phyloP scores from a whole-genome alignment of 2,113 vertebrate genomes.

The Litocranius walleri region DNA sequence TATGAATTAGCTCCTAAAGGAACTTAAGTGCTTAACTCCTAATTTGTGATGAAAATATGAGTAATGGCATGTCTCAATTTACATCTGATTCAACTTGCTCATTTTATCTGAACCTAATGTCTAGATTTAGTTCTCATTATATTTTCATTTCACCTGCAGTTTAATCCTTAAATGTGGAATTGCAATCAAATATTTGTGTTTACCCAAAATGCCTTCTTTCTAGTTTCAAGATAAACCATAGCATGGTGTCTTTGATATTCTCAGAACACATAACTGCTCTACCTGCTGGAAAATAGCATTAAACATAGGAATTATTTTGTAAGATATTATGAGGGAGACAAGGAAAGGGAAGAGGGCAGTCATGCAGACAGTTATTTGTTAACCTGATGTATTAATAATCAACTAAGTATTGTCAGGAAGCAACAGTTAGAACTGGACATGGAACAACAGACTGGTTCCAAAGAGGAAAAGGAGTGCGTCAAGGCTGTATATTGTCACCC shows the following conservation, averaged over 20 bases:
- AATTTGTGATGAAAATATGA: constrained; percentile 26
- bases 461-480: too few species aligned
- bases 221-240: background rate
- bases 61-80: background rate
- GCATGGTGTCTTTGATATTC: background rate
- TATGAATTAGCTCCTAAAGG: constrained; percentile 35
- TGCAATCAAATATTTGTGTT: background rate
- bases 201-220: constrained; percentile 21
- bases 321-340: background rate
- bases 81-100: constrained; percentile 9
- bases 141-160: background rate
- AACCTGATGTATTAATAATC: background rate
- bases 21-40: constrained; percentile 54
- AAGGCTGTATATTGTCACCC: too few species aligned
- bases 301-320: background rate
- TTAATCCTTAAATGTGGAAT: background rate
- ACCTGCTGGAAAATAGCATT: background rate
- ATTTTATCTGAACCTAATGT: background rate
- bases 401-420: too few species aligned
- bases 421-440: too few species aligned
- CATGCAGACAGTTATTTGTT: background rate
- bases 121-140: background rate
- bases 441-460: too few species aligned
- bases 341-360: background rate
- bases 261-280: background rate